A percentile compares a stretch with the other conserved stretches of the same genome.
phyloP scores from a whole-genome alignment of 2,113 vertebrate genomes.

The Ranitomeya variabilis region DNA sequence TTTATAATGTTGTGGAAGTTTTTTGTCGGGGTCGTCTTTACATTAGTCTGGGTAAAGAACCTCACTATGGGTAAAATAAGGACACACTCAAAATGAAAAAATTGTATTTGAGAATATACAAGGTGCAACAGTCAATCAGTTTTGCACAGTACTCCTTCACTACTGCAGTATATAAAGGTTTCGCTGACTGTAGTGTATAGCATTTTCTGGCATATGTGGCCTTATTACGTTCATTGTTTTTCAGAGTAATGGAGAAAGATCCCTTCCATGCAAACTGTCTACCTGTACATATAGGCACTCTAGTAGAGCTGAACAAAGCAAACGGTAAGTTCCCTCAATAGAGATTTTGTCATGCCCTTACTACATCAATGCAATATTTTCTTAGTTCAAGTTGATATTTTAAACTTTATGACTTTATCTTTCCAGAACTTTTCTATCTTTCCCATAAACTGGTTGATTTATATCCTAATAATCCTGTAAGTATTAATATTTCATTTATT shows the following conservation, averaged over 20 bases:
- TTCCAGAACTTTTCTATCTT: slow-evolving; percentile 94
- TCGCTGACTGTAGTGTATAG: neutral
- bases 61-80: neutral
- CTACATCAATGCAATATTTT: neutral
- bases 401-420: slow-evolving; percentile 53
- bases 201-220: neutral
- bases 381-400: neutral
- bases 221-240: slow-evolving; percentile 45
- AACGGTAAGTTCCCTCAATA: slow-evolving; percentile 78
- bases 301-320: slow-evolving; percentile 96
- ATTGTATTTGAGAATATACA: neutral
- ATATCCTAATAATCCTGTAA: slow-evolving; percentile 97
- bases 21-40: no score
- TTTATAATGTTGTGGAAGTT: no score
- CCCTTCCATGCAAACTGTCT: slow-evolving; percentile 97
- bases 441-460: slow-evolving; percentile 98
- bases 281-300: slow-evolving; percentile 96
- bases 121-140: no score
- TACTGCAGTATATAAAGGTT: no score
- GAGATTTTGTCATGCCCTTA: neutral
- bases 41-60: no score
- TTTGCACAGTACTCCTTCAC: no score
- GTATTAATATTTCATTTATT: slow-evolving; percentile 63
- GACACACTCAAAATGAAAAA: neutral
- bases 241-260: slow-evolving; percentile 97